Base-by-base conservation (phyloP, 2,797 vertebrate species). In the Percopsis omiscomaycus region DNA sequence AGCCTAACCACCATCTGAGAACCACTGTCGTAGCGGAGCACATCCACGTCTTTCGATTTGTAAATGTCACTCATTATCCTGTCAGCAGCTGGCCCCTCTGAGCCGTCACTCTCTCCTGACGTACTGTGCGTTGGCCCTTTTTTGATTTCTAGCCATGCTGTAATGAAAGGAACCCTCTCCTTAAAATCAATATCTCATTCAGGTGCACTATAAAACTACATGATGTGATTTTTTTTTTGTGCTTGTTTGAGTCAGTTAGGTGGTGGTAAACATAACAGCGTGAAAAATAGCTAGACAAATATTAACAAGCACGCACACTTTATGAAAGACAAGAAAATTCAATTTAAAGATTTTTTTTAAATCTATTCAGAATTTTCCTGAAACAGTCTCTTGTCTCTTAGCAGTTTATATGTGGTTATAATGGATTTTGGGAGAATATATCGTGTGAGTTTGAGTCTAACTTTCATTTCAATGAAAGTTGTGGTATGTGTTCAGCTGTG, bases 181-280 rank as follows among this genome's bases (percentile, higher is more conserved):
- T 72, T 12, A 73, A 87, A 86, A 86, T 85, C 75, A 58, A 84
- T 88, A 83, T 74, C 73, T 81, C 73, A 78, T 78, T 82, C 72
- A 69, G 55, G 53, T 62, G 54, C 49, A 55, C 53, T 57, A 73
- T 44, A 69, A 71, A 84, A 71, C 80, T 59, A 77, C 66, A 73
- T 27, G 73, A 62, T 59, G 32, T 47, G 68, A 79, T 22, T 22
- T 22, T 22, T 22, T 22, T 70, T 79, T 70, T 82, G 75, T 71
- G 62, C 69, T 73, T 52, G 59, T 59, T 12, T 6, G 54, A 27
- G 58, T 51, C 63, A 15, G 14, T 6, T 42, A 44, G 8, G 22
- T 53, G 1, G 16, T 55, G 12, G 6, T 30, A 9, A 29, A 30
- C 27, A 22, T 22, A 30, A 27, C 52, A 54, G 22, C 29, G 4